A percentile compares a stretch with the other conserved stretches of the same genome.
Conservation (phyloP, 2,888 invertebrate genomes). For the Pristionchus mayeri region DNA sequence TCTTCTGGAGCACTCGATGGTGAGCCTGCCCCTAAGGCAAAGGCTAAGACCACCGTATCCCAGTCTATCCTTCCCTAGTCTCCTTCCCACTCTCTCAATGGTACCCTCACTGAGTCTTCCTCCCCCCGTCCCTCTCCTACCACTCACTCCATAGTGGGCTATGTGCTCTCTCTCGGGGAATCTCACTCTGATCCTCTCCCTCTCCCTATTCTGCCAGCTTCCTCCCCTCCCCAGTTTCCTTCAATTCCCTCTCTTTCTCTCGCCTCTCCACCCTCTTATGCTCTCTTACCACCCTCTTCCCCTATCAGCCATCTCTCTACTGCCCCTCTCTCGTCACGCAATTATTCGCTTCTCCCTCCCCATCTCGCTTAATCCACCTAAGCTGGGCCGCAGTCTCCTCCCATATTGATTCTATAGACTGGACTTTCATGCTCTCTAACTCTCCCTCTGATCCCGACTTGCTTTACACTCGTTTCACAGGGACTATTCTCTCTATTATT, state of each 20-base stretch:
- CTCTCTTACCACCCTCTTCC: no score
- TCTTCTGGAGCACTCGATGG: neutral
- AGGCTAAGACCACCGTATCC: no score
- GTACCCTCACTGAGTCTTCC: no score
- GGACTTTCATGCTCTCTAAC: neutral
- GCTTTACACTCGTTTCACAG: neutral
- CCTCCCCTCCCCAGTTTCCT: no score
- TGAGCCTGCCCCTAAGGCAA: neutral
- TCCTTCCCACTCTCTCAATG: neutral
- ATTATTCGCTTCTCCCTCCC: neutral
- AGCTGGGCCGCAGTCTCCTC: neutral
- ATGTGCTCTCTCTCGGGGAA: no score
- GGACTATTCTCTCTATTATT: neutral
- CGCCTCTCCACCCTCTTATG: neutral
- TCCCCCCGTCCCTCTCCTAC: no score
- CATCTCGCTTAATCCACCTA: neutral
- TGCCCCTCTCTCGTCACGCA: slow-evolving; percentile 8
- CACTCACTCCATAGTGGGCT: neutral
- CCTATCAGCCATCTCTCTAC: neutral
- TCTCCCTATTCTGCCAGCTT: no score
- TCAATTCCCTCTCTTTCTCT: neutral
- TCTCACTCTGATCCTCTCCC: no score
- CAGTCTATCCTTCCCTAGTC: no score
- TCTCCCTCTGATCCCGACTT: neutral
- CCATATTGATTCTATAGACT: neutral